Evolutionary conservation across 2,888 invertebrate species (phyloP).

Genomic region (Hemaris fuciformis): DNA sequence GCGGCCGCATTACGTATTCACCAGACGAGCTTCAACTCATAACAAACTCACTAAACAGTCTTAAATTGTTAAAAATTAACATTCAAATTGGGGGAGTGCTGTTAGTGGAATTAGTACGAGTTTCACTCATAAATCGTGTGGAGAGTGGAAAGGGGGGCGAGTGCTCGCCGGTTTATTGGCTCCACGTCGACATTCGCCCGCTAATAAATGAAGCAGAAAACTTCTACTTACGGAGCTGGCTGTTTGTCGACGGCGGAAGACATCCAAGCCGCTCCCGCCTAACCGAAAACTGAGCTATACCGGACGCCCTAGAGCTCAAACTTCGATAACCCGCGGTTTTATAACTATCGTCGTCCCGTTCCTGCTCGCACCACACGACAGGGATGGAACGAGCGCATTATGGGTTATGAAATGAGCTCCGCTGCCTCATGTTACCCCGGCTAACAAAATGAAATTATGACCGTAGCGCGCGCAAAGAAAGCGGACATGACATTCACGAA

Average conservation of each 20-base stretch:
- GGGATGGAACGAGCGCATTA: constrained; percentile 61
- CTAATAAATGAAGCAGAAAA: constrained; percentile 80
- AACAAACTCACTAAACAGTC: constrained; percentile 69
- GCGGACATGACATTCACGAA: constrained; percentile 49
- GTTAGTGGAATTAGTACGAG: constrained; percentile 78
- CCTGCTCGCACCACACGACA: constrained; percentile 36
- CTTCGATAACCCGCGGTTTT: constrained; percentile 51
- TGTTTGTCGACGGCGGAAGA: constrained; percentile 66
- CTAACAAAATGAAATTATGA: constrained; percentile 76
- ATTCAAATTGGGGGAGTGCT: constrained; percentile 76
- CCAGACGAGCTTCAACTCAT: constrained; percentile 56
- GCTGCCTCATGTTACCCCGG: constrained; percentile 67
- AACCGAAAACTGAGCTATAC: constrained; percentile 55
- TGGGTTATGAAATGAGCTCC: constrained; percentile 77
- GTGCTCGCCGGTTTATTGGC: constrained; percentile 69
- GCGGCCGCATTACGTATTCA: constrained; percentile 50
- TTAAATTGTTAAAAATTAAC: constrained; percentile 79
- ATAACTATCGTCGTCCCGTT: constrained; percentile 47
- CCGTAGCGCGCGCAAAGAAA: constrained; percentile 67
- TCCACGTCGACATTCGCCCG: constrained; percentile 68
- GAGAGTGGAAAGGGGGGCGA: constrained; percentile 71
- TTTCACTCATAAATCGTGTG: constrained; percentile 76
- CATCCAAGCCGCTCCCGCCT: constrained; percentile 40
- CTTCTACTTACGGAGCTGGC: constrained; percentile 68
- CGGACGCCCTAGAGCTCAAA: constrained; percentile 54